Evolutionary conservation across 30 jellyfish, hydroid and myxozoan species (phyloP), one percentile per base, ranked within the genome.

Genomic region (Nemopilema nomurai): DNA sequence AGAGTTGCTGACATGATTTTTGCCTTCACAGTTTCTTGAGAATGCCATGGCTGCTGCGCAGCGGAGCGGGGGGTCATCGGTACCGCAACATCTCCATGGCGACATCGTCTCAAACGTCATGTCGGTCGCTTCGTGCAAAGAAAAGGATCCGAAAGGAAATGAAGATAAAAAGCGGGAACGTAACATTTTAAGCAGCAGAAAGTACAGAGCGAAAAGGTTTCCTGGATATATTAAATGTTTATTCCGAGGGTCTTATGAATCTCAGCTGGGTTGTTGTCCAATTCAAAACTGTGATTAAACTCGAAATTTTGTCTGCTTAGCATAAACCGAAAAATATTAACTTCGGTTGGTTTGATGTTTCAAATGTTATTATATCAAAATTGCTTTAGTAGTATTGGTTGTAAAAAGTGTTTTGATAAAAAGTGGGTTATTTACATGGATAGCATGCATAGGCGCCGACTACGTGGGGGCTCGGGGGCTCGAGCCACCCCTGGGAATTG

Each of bases 191-290:
- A 84, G 93, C 83, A 84, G 93, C 83, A 74, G 87, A 74, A 84
- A 84, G 50, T 84, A 84, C 50, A 20, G 93, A 50, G 93, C 93
- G 7, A 84, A 84, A 74, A 64, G 93, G 92, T 74, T 41, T 41
- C 57, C 13, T 41, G 6, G 13, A 41, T 41, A 41, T 41, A 3
- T 41, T 41, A 3, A 6, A 13, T 41, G 57, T 13, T 41, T 13
- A 41, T 41, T 41, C n/a, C n/a, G n/a, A n/a, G n/a, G n/a, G n/a
- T n/a, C n/a, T n/a, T n/a, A n/a, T n/a, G n/a, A n/a, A n/a, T n/a
- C n/a, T n/a, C n/a, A n/a, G n/a, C n/a, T n/a, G n/a, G n/a, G n/a
- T n/a, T n/a, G n/a, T n/a, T n/a, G n/a, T n/a, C n/a, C n/a, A n/a
- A n/a, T n/a, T n/a, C n/a, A n/a, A n/a, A n/a, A n/a, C n/a, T n/a